A percentile compares a stretch with the other conserved stretches of the same genome.
Evolutionary conservation across 2,113 vertebrate species (phyloP).

Genomic region (Chaetorhynchus papuensis): DNA sequence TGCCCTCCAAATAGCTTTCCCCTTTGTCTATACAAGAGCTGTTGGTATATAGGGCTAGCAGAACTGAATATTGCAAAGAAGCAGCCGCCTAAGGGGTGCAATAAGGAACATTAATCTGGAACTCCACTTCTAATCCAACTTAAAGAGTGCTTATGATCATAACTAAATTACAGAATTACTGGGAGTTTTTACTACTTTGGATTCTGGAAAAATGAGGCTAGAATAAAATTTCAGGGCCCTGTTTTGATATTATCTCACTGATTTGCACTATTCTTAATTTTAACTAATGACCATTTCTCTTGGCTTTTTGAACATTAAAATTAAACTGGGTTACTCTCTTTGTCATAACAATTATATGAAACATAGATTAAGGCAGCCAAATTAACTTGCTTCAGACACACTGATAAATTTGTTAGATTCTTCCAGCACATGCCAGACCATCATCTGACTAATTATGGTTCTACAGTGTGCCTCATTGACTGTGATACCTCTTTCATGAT

Average conservation of each 20-base stretch:
- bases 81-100: background rate
- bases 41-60: background rate
- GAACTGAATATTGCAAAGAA: background rate
- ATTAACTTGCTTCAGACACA: background rate
- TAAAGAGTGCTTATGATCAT: background rate
- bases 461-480: background rate
- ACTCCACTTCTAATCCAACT: background rate
- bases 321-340: background rate
- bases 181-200: background rate
- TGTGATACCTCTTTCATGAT: background rate
- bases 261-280: background rate
- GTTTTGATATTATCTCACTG: background rate
- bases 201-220: background rate
- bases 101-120: background rate
- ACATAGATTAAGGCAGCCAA: background rate
- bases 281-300: background rate
- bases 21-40: background rate
- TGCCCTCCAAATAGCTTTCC: background rate
- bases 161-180: background rate
- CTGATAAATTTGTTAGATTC: background rate
- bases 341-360: background rate
- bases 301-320: background rate
- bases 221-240: background rate
- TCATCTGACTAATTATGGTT: background rate
- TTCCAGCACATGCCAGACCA: background rate